Evolutionary conservation across 2,888 invertebrate species (phyloP), one percentile per base, ranked within the genome.

Genomic region (Drosophila emarginata): DNA sequence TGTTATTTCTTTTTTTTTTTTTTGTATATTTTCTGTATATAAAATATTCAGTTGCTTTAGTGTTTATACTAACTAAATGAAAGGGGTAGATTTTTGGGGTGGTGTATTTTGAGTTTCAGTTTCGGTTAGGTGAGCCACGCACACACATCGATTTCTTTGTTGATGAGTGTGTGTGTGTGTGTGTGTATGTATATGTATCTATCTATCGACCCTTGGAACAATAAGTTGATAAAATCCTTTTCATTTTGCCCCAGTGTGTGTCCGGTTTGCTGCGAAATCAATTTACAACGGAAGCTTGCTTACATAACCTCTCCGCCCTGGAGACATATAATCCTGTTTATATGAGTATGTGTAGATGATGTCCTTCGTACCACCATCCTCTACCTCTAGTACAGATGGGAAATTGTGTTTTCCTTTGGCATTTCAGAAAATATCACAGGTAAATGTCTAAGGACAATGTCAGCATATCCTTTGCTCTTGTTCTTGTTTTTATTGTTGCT

Each of bases 261-360:
- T 54, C 68, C 83, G 69, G 72, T 58, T 78, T 58, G 80, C 73
- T 68, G 74, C 85, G 75, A 79, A 81, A 81, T 81, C 85, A 81
- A 81, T 81, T 81, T 85, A 75, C 82, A 85, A 81, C 79, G 79
- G 81, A 77, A 81, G 79, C 82, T 74, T 85, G 85, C 85, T 81
- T 85, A 81, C 82, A 74, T 85, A 81, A 81, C 81, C 85, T 81
- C 77, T 79, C 70, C 81, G 79, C 72, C 72, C 45, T 45, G 45
- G 82, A 75, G 81, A 77, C 77, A 79, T 75, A 75, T 79, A 79
- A 79, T 82, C 83, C 83, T 80, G 83, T 83, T 79, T 82, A 78
- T 78, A 67, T 57, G 74, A 67, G 62, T 64, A 51, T 67, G 64
- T 67, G 52, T 45, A 64, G 61, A 69, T 67, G 68, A 67, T 61